These are phyloP conservation scores for Desmodus rotundus DNA, from an alignment of 2,113 vertebrate genomes.

Conservation along the genomic window DNA sequence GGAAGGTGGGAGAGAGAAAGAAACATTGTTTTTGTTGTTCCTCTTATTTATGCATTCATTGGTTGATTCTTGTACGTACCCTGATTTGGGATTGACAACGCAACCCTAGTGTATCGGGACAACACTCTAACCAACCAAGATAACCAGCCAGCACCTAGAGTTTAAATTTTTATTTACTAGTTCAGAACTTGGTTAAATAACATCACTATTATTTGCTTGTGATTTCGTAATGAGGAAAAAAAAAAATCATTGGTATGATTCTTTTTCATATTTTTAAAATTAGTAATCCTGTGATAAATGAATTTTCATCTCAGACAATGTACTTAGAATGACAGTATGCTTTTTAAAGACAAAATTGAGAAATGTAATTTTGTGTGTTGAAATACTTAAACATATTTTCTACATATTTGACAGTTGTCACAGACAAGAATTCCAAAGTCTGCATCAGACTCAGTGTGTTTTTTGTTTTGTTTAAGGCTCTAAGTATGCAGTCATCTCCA, in stretches of 20 bases:
- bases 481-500: constrained; percentile 89
- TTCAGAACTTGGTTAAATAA: neutral
- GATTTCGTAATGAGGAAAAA: constrained; percentile 16
- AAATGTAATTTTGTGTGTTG: neutral
- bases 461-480: constrained; percentile 85
- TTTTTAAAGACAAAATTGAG: constrained; percentile 40
- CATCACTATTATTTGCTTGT: neutral
- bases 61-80: neutral
- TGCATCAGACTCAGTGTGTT: neutral
- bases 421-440: neutral
- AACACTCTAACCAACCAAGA: neutral
- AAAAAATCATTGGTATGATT: neutral
- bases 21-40: neutral
- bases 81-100: neutral
- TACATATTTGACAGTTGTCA: neutral
- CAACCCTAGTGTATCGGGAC: neutral
- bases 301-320: neutral
- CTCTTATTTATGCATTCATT: neutral
- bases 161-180: neutral
- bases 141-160: neutral
- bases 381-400: constrained; percentile 19
- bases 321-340: neutral
- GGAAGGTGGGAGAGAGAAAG: neutral
- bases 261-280: neutral
- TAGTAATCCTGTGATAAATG: neutral